Conservation (phyloP, 2,797 vertebrate species). For the Melanotaenia parkinsoni region DNA sequence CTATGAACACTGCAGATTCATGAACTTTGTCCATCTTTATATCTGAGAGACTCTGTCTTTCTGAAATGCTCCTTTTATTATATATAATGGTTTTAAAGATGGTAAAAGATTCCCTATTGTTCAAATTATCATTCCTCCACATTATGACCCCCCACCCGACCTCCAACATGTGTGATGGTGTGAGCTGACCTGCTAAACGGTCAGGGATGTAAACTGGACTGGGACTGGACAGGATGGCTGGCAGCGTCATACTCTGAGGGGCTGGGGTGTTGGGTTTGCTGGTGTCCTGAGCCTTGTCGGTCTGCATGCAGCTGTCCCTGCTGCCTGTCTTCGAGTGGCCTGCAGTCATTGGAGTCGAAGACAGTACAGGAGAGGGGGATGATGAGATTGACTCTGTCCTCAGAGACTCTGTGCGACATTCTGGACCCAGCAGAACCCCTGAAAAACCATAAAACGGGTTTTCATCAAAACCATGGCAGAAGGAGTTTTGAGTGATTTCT, state of each 20-base stretch:
- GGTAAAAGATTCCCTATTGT: too few relatives aligned
- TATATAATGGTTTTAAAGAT: too few relatives aligned
- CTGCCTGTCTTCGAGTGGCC: slow-evolving; percentile 96
- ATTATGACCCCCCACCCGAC: too few relatives aligned
- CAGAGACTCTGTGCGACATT: slow-evolving; percentile 88
- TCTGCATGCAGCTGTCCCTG: slow-evolving; percentile 97
- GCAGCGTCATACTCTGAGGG: slow-evolving; percentile 80
- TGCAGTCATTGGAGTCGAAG: slow-evolving; percentile 87
- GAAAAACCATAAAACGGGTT: not conserved
- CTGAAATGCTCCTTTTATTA: too few relatives aligned
- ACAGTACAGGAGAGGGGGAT: slow-evolving; percentile 92
- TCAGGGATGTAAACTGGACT: slow-evolving; percentile 88
- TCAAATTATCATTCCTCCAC: too few relatives aligned
- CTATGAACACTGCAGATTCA: too few relatives aligned
- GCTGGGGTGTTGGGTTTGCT: slow-evolving; percentile 83
- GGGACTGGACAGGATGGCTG: slow-evolving; percentile 83
- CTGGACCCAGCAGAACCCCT: slow-evolving; percentile 94
- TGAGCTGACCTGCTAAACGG: slow-evolving; percentile 86
- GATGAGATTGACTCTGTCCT: slow-evolving; percentile 92
- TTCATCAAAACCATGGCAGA: not conserved
- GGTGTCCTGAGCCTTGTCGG: slow-evolving; percentile 88
- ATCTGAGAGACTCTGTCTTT: too few relatives aligned
- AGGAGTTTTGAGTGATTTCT: too few relatives aligned
- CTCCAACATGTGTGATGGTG: not conserved
- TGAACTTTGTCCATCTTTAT: too few relatives aligned